Base-by-base conservation (phyloP, 2,113 vertebrate species). In the Microtus pennsylvanicus region DNA sequence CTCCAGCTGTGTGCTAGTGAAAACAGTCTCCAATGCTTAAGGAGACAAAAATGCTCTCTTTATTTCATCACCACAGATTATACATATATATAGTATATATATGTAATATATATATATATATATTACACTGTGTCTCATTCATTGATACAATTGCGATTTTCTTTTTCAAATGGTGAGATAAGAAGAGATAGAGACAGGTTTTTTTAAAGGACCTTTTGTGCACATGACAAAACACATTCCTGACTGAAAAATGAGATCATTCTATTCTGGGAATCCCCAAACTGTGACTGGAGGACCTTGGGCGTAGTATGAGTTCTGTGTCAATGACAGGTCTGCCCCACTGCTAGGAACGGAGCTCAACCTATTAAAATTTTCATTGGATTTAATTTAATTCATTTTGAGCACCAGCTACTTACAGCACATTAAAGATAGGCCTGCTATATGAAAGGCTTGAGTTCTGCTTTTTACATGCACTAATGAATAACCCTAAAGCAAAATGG, bases 181-280 rank as follows among this genome's bases (percentile, higher is more conserved):
- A 87, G 95, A 38, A 30, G n/a, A 95, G 61, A 93, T 30, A 28
- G 63, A 91, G 61, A 93, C n/a, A 74, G 30, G 78, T 96, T 55
- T 58, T 58, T 58, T 5, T 5, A 45, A 38, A 22, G 82, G 17
- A 38, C 63, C 30, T 1, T 1, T 70, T 78, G 50, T 17, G 16
- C 50, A 67, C 0, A 1, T 22, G 45, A 82, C 47, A 61, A 89
- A 82, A 50, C 28, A 75, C 0, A 50, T 26, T 16, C 14, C 30
- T 10, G 28, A 77, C 80, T 67, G 38, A 82, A 95, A 81, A 77
- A 12, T 86, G 26, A 86, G 9, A 33, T 33, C 38, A 21, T 26
- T 72, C 76, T 21, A 89, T 70, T 47, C 16, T 33, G 12, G 42
- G 6, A 80, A 3, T 7, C 38, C 1, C 3, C 30, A 72, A 17